These are phyloP conservation scores for Andricus quercusramuli DNA, from an alignment of 2,888 invertebrate species.

Conservation along the genomic window DNA sequence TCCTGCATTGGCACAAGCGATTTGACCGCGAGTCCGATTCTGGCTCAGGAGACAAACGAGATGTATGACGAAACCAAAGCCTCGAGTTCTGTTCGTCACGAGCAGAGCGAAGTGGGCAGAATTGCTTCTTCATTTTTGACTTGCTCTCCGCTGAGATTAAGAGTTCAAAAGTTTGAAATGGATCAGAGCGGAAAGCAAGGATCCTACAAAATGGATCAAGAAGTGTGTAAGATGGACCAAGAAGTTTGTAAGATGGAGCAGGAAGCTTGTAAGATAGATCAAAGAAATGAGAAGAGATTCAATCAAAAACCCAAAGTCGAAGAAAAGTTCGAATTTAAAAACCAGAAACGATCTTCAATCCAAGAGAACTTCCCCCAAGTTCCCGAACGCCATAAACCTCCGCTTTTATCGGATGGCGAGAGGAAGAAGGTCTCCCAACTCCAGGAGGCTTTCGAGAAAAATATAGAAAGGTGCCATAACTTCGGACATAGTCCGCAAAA, in stretches of 20 bases:
- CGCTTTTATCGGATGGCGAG: constrained; percentile 49
- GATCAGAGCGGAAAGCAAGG: constrained; percentile 50
- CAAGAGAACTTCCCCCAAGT: constrained; percentile 50
- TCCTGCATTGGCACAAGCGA: constrained; percentile 72
- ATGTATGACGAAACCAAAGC: constrained; percentile 54
- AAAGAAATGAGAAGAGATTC: constrained; percentile 42
- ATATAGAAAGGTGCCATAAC: constrained; percentile 59
- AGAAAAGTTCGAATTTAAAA: constrained; percentile 57
- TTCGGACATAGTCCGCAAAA: constrained; percentile 65
- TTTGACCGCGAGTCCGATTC: constrained; percentile 67
- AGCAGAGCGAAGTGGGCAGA: neutral
- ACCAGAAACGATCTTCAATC: constrained; percentile 47
- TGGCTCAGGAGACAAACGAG: constrained; percentile 63
- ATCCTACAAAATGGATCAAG: constrained; percentile 57
- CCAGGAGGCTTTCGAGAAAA: constrained; percentile 46
- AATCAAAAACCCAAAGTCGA: constrained; percentile 44
- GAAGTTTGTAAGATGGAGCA: constrained; percentile 6
- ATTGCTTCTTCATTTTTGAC: neutral
- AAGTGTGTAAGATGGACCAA: constrained; percentile 42
- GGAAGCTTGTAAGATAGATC: neutral
- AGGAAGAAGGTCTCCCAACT: constrained; percentile 18
- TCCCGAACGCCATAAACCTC: constrained; percentile 58
- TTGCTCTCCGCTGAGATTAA: constrained; percentile 44
- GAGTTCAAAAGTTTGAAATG: constrained; percentile 64
- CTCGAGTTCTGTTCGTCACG: constrained; percentile 10